These are phyloP conservation scores for Rambutsinella grinnellia DNA, from an alignment of 2,888 invertebrate species.

Conservation along the genomic window DNA sequence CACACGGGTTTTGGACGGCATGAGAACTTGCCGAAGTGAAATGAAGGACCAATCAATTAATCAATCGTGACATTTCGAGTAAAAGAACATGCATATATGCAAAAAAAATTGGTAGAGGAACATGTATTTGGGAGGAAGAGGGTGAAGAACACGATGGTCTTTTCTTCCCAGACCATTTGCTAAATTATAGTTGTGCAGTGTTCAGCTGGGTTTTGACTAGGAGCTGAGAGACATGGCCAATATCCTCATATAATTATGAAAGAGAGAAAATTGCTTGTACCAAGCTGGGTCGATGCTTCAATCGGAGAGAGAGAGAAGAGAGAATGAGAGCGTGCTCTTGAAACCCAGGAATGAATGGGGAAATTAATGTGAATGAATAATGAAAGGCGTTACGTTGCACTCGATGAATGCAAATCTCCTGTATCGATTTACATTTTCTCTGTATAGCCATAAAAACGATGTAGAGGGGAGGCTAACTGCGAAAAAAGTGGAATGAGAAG, in stretches of 20 bases:
- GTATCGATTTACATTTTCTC: slow-evolving; percentile 29
- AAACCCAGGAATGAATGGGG: slow-evolving; percentile 29
- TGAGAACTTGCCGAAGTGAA: slow-evolving; percentile 24
- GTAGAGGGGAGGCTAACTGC: no score
- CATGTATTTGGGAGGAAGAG: no score
- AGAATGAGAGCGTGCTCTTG: background rate
- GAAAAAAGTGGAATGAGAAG: no score
- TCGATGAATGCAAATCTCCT: slow-evolving; percentile 22
- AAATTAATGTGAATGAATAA: slow-evolving; percentile 32
- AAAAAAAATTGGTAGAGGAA: background rate
- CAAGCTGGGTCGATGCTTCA: slow-evolving; percentile 1
- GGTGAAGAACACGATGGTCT: background rate
- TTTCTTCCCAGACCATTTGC: background rate
- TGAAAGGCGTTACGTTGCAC: slow-evolving; percentile 34
- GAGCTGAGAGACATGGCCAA: no score
- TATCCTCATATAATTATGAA: no score
- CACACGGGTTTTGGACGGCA: slow-evolving; percentile 8
- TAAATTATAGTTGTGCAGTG: no score
- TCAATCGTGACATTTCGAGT: slow-evolving; percentile 53
- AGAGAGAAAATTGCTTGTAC: no score
- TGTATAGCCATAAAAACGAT: background rate
- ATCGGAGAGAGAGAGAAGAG: background rate
- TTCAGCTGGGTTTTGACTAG: no score
- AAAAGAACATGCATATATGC: background rate
- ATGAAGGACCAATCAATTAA: slow-evolving; percentile 53